Evolutionary conservation across 2,797 vertebrate genomes (phyloP), one percentile per base, ranked within the genome.

Genomic region (Parauchenoglanis ngamensis): DNA sequence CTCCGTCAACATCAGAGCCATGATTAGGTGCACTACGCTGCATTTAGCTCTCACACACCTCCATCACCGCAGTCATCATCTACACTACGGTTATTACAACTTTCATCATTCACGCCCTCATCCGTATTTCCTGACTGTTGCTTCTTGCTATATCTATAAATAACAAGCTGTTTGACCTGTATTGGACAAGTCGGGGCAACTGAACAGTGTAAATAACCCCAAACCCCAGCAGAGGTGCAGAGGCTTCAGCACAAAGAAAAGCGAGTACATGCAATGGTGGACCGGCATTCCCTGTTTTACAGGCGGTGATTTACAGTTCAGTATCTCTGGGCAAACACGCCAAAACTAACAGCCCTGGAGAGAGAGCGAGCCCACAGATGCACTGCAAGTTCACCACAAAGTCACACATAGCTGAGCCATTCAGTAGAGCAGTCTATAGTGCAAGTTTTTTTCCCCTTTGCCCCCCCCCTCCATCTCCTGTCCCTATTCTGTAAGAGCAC

Each of bases 311-410:
- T 98, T 98, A 98, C 96, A 91, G 94, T 94, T 95, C 96, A 95
- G 95, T 93, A 96, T 94, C 94, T 96, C 94, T 94, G 90, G 93
- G 95, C 89, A 92, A 95, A 94, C 94, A 95, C 97, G 96, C 97
- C 97, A 98, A 97, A 97, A 96, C 97, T 96, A 98, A 97, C 96
- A 97, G 94, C 91, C 93, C 95, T 85, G 94, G 94, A 97, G 96
- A 96, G 96, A 85, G 94, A 97, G 96, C 96, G 95, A 96, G 95
- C 93, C 89, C 96, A 86, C 95, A 97, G 96, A 97, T 96, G 96
- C 95, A 94, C 90, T 76, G 89, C 92, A 95, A 95, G 95, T 96
- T 95, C 95, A 95, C 92, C 90, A 82, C 93, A 92, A 91, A 95
- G 95, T 95, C 95, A 95, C 93, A 94, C 92, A 92, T 94, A 92